Conservation (phyloP, 2,888 invertebrate genomes). For the Parapristionchus giblindavisi region DNA sequence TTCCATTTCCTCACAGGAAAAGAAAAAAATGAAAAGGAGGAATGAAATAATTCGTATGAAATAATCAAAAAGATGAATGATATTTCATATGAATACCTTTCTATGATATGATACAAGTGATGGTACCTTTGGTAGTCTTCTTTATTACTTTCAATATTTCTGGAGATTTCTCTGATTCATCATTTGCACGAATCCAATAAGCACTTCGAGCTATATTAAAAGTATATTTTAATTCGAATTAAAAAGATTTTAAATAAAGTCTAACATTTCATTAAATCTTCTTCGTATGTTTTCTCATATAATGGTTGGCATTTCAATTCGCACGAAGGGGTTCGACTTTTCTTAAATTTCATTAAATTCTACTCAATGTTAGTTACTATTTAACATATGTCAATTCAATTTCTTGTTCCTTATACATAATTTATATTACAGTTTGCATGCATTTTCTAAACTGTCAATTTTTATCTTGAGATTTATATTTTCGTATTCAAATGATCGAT, state of each 20-base stretch:
- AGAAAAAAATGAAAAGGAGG: too few species aligned
- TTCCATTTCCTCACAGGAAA: background rate
- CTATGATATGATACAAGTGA: too few species aligned
- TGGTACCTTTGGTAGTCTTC: slow-evolving; percentile 5
- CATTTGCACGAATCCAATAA: slow-evolving; percentile 27
- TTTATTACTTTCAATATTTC: background rate
- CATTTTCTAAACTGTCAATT: too few species aligned
- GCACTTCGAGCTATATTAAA: background rate
- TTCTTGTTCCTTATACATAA: too few species aligned
- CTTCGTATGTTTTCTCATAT: slow-evolving; percentile 31
- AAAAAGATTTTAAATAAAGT: background rate
- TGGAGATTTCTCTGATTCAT: slow-evolving; percentile 12
- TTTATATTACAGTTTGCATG: too few species aligned
- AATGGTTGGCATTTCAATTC: slow-evolving; percentile 29
- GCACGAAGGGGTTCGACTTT: slow-evolving; percentile 22
- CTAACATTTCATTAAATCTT: slow-evolving; percentile 20
- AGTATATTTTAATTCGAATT: background rate
- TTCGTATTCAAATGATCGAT: too few species aligned
- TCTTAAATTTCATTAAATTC: background rate
- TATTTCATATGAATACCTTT: too few species aligned
- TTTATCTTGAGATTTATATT: too few species aligned
- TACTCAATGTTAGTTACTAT: background rate
- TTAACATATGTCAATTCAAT: too few species aligned
- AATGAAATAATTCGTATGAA: too few species aligned
- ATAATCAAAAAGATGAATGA: too few species aligned